Percentiles rank a stretch among this genome's conserved stretches.
Conservation (phyloP, 2,888 invertebrate species). For the Trypoxylon attenuatum region DNA sequence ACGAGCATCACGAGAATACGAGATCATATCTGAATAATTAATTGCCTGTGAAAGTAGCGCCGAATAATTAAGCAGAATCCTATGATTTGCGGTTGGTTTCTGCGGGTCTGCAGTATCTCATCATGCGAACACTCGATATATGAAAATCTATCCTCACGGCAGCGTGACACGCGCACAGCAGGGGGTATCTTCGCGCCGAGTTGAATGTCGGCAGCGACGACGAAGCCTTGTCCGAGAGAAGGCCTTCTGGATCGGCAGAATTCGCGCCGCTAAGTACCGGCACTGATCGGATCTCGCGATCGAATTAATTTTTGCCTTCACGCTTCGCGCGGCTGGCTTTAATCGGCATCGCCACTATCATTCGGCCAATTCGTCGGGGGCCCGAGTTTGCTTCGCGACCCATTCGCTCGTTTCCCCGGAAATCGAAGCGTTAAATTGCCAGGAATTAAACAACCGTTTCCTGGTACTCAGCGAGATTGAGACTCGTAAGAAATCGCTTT, state of each 20-base stretch:
- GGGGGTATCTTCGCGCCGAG: too few species aligned
- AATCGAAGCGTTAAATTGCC: background rate
- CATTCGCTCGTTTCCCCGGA: background rate
- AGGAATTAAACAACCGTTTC: background rate
- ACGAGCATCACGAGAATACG: background rate
- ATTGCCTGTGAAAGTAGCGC: constrained; percentile 19
- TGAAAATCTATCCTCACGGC: too few species aligned
- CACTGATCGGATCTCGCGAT: background rate
- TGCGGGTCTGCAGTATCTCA: background rate
- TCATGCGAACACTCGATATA: too few species aligned
- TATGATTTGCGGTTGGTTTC: constrained; percentile 12
- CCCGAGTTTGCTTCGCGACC: too few species aligned
- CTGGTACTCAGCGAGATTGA: background rate
- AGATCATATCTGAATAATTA: constrained; percentile 47
- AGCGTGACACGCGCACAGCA: too few species aligned
- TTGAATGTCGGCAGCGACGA: too few species aligned
- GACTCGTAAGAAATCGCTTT: too few species aligned
- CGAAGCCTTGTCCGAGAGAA: too few species aligned
- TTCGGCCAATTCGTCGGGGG: background rate
- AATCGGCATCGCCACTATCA: background rate
- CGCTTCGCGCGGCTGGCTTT: background rate
- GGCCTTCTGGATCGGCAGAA: too few species aligned
- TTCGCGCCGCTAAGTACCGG: too few species aligned
- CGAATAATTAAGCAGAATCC: constrained; percentile 38
- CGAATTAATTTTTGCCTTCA: background rate